Percentiles rank a stretch among this genome's conserved stretches.
Conservation (phyloP, 2,888 invertebrate species). For the Tortrix viridana region DNA sequence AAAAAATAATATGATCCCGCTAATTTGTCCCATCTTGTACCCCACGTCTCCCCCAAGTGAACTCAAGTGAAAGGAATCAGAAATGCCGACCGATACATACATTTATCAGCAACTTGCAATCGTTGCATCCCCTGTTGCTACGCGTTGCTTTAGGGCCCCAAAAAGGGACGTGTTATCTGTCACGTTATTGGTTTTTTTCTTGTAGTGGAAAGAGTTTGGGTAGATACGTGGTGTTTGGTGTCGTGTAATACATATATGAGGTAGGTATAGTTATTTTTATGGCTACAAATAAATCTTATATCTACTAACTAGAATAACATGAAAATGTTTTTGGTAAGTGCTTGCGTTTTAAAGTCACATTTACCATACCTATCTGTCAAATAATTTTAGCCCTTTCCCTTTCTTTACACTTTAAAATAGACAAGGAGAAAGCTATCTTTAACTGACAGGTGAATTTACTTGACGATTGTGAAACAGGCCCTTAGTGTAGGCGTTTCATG, state of each 20-base stretch:
- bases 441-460: too few species aligned
- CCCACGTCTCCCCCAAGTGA: slow-evolving; percentile 45
- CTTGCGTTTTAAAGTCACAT: too few species aligned
- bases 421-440: too few species aligned
- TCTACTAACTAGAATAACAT: too few species aligned
- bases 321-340: too few species aligned
- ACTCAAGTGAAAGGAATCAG: slow-evolving; percentile 63
- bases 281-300: too few species aligned
- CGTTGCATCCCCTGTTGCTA: slow-evolving; percentile 55
- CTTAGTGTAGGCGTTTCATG: too few species aligned
- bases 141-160: slow-evolving; percentile 37
- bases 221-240: not conserved
- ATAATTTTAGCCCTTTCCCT: too few species aligned
- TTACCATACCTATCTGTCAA: too few species aligned
- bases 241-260: not conserved
- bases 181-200: slow-evolving; percentile 38
- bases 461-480: too few species aligned
- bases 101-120: slow-evolving; percentile 65
- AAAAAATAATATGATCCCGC: not conserved
- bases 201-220: slow-evolving; percentile 22
- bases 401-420: too few species aligned
- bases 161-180: slow-evolving; percentile 51
- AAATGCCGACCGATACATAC: slow-evolving; percentile 61
- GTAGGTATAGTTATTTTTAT: not conserved
- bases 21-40: not conserved